Conservation (phyloP, 2,797 vertebrate genomes). For the Pteropus rufus region DNA sequence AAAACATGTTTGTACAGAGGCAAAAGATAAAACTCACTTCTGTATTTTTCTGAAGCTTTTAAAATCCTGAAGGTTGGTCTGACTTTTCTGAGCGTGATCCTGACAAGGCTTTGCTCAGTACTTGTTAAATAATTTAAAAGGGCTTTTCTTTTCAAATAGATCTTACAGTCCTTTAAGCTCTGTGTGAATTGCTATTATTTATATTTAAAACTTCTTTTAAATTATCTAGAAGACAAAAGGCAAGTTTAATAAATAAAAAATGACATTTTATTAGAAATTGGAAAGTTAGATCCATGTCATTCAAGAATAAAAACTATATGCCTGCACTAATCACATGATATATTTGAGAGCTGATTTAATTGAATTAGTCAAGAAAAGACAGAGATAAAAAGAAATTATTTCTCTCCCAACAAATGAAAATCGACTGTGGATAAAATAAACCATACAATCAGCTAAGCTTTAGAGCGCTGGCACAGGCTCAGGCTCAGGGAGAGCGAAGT, state of each 20-base stretch:
- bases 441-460: background rate
- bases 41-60: background rate
- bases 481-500: too few species aligned
- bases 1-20: background rate
- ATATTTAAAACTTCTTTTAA: background rate
- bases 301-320: background rate
- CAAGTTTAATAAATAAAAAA: constrained; percentile 9
- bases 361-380: background rate
- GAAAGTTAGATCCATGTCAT: background rate
- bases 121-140: background rate
- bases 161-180: background rate
- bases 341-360: background rate
- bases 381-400: background rate
- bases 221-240: background rate
- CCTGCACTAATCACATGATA: background rate
- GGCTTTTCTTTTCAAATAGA: background rate
- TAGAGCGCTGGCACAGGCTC: background rate
- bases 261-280: constrained; percentile 13
- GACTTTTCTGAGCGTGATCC: background rate
- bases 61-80: background rate
- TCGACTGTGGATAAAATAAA: background rate
- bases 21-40: background rate
- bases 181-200: background rate
- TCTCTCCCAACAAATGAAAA: background rate
- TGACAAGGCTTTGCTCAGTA: background rate